A percentile compares a stretch with the other conserved stretches of the same genome.
phyloP scores from a whole-genome alignment of 2,888 invertebrate species.

The Eurytoma californica region DNA sequence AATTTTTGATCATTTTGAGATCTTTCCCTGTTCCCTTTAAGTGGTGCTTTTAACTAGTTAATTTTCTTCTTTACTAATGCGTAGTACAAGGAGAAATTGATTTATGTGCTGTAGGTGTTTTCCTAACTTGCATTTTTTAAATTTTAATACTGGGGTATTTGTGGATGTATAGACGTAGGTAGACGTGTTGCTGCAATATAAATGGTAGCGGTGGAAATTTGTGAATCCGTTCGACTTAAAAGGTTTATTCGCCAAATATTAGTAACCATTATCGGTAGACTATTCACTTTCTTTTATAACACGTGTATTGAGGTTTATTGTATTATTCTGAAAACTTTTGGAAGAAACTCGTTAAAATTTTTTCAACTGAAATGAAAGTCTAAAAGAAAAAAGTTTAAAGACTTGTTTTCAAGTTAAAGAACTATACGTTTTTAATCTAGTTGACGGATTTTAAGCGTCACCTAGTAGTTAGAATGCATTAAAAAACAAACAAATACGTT shows the following conservation, averaged over 20 bases:
- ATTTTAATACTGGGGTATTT: conserved; percentile 19
- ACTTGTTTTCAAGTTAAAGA: conserved; percentile 10
- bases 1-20: conserved; percentile 14
- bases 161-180: conserved; percentile 13
- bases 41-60: conserved; percentile 41
- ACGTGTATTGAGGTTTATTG: not conserved
- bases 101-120: conserved; percentile 24
- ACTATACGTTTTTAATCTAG: conserved; percentile 27
- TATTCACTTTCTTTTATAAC: conserved; percentile 2
- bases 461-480: conserved; percentile 14
- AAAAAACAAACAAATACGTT: not conserved
- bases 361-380: conserved; percentile 14
- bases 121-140: conserved; percentile 42
- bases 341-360: conserved; percentile 6
- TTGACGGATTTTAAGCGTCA: not conserved
- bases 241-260: conserved; percentile 6
- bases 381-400: conserved; percentile 5
- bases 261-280: conserved; percentile 10
- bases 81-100: conserved; percentile 23
- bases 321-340: not conserved
- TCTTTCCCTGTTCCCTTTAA: conserved; percentile 19
- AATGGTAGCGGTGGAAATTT: conserved; percentile 2
- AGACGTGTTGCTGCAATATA: not conserved
- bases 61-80: conserved; percentile 27
- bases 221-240: conserved; percentile 6